Evolutionary conservation across 2,888 invertebrate genomes (phyloP).

Genomic region (Marasmarcha lunaedactyla): DNA sequence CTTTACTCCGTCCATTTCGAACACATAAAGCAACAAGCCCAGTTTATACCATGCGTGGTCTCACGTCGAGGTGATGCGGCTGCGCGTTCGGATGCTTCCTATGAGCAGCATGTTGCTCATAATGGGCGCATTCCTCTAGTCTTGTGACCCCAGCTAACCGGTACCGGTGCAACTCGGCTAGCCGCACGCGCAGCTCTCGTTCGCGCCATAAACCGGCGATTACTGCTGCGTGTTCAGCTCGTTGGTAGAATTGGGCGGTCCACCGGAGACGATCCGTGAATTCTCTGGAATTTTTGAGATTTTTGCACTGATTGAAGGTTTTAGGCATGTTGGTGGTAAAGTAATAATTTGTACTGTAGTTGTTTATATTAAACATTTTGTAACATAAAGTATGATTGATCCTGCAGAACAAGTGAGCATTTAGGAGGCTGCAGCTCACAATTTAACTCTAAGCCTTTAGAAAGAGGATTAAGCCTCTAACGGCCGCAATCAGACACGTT

Average conservation of each 20-base stretch:
- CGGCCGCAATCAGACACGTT: no score
- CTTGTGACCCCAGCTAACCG: constrained; percentile 87
- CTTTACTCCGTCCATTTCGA: constrained; percentile 11
- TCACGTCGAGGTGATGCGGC: constrained; percentile 65
- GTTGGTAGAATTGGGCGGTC: constrained; percentile 89
- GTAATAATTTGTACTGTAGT: no score
- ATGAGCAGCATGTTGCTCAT: constrained; percentile 82
- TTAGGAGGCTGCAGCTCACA: no score
- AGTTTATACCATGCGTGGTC: constrained; percentile 38
- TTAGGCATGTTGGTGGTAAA: no score
- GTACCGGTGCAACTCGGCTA: constrained; percentile 85
- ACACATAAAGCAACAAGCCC: constrained; percentile 17
- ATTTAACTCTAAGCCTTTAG: no score
- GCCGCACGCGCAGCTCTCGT: constrained; percentile 83
- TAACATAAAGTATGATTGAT: no score
- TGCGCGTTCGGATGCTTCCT: constrained; percentile 66
- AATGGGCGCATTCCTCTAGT: constrained; percentile 87
- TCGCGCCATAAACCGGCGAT: constrained; percentile 85
- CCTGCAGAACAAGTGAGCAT: no score
- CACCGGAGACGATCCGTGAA: constrained; percentile 87
- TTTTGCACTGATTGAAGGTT: no score
- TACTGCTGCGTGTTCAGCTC: constrained; percentile 85
- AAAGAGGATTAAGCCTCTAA: no score
- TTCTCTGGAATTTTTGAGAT: constrained; percentile 61
- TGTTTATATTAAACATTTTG: not conserved